A percentile compares a stretch with the other conserved stretches of the same genome.
phyloP scores from a whole-genome alignment of 2,113 vertebrate genomes.

The Cottus gobio region DNA sequence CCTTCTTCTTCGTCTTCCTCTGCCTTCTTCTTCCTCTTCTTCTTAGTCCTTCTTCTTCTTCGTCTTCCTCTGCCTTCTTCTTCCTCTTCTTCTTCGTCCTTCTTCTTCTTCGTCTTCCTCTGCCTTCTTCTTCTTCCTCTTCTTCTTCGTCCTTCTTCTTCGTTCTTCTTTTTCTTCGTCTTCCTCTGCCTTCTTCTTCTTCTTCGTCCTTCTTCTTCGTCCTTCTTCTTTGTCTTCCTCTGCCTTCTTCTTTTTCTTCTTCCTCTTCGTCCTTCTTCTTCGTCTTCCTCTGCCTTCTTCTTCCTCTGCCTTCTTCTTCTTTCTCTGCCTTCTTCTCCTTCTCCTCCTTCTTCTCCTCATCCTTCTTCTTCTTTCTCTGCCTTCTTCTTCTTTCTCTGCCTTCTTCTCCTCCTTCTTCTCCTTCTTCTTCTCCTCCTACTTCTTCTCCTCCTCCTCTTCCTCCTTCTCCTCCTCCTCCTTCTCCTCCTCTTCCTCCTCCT shows the following conservation, averaged over 20 bases:
- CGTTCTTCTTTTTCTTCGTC: no score
- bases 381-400: conserved; percentile 21
- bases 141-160: background rate
- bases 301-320: background rate
- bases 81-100: conserved; percentile 1
- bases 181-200: background rate
- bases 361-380: conserved; percentile 13
- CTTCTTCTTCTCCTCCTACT: background rate
- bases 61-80: background rate
- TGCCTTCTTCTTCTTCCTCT: no score
- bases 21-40: background rate
- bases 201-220: background rate
- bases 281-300: no score
- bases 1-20: conserved; percentile 10
- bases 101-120: background rate
- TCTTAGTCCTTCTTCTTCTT: no score
- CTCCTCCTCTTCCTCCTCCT: background rate
- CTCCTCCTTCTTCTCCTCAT: background rate
- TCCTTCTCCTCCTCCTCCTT: background rate
- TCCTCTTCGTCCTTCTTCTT: no score
- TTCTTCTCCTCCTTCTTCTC: background rate
- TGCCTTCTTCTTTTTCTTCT: background rate
- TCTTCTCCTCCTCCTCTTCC: background rate
- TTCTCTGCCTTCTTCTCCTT: background rate
- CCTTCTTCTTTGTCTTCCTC: conserved; percentile 24